Conservation (phyloP, 2,888 invertebrate genomes). For the Notocelia uddmanniana region DNA sequence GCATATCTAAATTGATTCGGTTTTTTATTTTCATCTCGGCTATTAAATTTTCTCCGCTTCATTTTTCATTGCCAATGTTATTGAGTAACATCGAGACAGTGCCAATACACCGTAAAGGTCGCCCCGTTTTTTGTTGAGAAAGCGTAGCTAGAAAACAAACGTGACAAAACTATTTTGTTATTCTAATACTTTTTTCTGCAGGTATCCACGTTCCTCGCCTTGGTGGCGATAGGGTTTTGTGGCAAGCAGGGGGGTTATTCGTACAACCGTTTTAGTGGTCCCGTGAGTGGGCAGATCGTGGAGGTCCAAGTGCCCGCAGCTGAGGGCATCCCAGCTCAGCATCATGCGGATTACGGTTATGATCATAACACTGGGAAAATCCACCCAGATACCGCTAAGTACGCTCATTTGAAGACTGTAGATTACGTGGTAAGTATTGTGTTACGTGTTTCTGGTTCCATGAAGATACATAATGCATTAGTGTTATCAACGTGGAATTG, state of each 20-base stretch:
- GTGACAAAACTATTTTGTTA: slow-evolving; percentile 8
- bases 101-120: slow-evolving; percentile 76
- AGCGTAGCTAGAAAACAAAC: slow-evolving; percentile 42
- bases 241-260: slow-evolving; percentile 87
- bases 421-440: slow-evolving; percentile 87
- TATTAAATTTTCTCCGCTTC: slow-evolving; percentile 62
- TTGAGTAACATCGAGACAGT: slow-evolving; percentile 68
- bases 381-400: slow-evolving; percentile 79
- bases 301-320: slow-evolving; percentile 85
- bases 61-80: slow-evolving; percentile 74
- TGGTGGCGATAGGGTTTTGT: slow-evolving; percentile 62
- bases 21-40: slow-evolving; percentile 26
- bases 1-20: slow-evolving; percentile 22
- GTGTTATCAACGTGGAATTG: not conserved
- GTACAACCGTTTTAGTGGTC: slow-evolving; percentile 90
- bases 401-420: slow-evolving; percentile 84
- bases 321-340: slow-evolving; percentile 73
- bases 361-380: slow-evolving; percentile 79
- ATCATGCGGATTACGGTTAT: slow-evolving; percentile 82
- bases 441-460: not conserved
- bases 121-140: slow-evolving; percentile 58
- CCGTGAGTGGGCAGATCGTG: slow-evolving; percentile 88
- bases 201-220: slow-evolving; percentile 63
- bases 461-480: not conserved
- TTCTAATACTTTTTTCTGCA: slow-evolving; percentile 54